Conservation (phyloP, 2,888 invertebrate species). For the Lepidocyrtoides sp. region DNA sequence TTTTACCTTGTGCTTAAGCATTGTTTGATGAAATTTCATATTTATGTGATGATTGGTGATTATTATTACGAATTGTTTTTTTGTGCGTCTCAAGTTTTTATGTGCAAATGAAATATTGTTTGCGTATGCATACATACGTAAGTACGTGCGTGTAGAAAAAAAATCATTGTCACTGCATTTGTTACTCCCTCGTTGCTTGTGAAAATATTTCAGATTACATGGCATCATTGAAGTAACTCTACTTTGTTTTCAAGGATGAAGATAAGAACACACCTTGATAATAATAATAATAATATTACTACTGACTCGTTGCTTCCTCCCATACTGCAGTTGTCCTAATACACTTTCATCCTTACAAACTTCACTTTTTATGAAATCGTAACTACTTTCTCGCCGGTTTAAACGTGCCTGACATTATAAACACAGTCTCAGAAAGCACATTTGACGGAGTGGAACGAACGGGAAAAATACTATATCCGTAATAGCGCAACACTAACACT, state of each 20-base stretch:
- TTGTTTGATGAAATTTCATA: constrained; percentile 21
- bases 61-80: not conserved
- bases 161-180: constrained; percentile 44
- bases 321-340: not conserved
- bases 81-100: constrained; percentile 12
- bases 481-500: not conserved
- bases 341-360: constrained; percentile 14
- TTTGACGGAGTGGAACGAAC: constrained; percentile 7
- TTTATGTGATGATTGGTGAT: constrained; percentile 2
- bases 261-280: not conserved
- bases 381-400: constrained; percentile 9
- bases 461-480: constrained; percentile 22
- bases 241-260: constrained; percentile 29
- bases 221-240: constrained; percentile 5
- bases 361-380: constrained; percentile 16
- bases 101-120: not conserved
- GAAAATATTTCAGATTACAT: constrained; percentile 43
- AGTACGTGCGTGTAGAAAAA: constrained; percentile 23
- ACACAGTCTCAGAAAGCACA: not conserved
- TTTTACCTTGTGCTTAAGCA: constrained; percentile 4
- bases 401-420: not conserved
- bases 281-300: too few relatives aligned
- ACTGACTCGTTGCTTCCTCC: not conserved
- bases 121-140: not conserved
- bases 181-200: too few relatives aligned